Evolutionary conservation across 2,797 vertebrate genomes (phyloP).

Genomic region (Gephyroberyx darwinii): DNA sequence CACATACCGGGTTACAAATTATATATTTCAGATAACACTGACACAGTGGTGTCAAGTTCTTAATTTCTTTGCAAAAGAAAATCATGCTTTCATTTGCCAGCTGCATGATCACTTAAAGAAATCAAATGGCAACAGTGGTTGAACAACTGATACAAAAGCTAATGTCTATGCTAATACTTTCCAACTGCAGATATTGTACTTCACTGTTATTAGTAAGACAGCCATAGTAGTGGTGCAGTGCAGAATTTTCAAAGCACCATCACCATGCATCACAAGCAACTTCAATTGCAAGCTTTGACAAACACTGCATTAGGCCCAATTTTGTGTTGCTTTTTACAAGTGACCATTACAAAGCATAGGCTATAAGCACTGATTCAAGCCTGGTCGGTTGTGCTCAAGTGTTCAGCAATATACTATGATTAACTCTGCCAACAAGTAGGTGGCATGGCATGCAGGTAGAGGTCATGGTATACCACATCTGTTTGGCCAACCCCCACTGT

Average conservation of each 20-base stretch:
- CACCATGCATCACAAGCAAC: constrained; percentile 72
- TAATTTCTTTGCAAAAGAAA: background rate
- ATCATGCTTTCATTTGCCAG: background rate
- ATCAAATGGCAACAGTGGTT: background rate
- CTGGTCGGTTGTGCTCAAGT: constrained; percentile 28
- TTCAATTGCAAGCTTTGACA: constrained; percentile 60
- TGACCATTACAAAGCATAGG: constrained; percentile 55
- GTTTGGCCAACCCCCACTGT: constrained; percentile 80
- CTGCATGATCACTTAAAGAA: background rate
- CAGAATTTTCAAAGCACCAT: constrained; percentile 43
- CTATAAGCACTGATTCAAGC: constrained; percentile 36
- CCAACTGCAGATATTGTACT: background rate
- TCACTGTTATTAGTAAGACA: constrained; percentile 40
- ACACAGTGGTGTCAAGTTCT: background rate
- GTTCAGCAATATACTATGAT: constrained; percentile 13
- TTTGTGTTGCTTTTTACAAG: constrained; percentile 37
- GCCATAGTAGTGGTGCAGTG: constrained; percentile 50
- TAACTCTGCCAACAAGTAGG: constrained; percentile 45
- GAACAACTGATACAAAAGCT: background rate
- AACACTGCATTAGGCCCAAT: constrained; percentile 55
- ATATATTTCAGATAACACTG: background rate
- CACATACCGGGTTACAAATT: too few species aligned
- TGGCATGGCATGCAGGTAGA: constrained; percentile 78
- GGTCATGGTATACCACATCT: constrained; percentile 79
- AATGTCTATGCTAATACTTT: background rate